Percentiles rank a stretch among this genome's conserved stretches.
phyloP scores from a whole-genome alignment of 2,113 vertebrate species.

The Phalacrocorax brasilianus region DNA sequence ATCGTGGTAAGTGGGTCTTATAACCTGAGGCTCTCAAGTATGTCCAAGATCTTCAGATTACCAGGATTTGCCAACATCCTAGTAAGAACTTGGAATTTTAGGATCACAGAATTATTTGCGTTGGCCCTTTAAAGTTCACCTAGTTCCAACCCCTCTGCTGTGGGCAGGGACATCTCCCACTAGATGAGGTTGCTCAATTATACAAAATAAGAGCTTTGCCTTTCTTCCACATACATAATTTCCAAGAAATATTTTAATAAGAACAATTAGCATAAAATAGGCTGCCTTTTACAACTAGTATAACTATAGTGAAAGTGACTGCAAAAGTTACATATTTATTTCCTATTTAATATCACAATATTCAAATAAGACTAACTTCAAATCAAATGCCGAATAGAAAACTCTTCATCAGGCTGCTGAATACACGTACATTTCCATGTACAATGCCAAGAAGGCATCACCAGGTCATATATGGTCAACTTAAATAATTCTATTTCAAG shows the following conservation, averaged over 20 bases:
- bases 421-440: not conserved
- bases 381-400: not conserved
- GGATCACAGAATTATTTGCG: not conserved
- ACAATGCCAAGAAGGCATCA: not conserved
- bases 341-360: not conserved
- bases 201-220: not conserved
- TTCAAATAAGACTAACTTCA: not conserved
- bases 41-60: not conserved
- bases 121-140: not conserved
- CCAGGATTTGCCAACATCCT: not conserved
- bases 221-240: not conserved
- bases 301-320: not conserved
- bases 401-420: not conserved
- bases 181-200: not conserved
- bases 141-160: not conserved
- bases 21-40: not conserved
- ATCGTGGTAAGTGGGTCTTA: not conserved
- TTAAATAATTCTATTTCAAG: not conserved
- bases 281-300: not conserved
- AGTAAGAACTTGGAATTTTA: not conserved
- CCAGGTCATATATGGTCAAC: not conserved
- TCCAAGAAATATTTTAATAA: not conserved
- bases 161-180: not conserved
- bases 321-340: not conserved
- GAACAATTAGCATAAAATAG: not conserved